A percentile compares a stretch with the other conserved stretches of the same genome.
These are phyloP conservation scores for Piezodorus guildinii DNA, from an alignment of 1,140 invertebrate genomes.

Conservation along the genomic window DNA sequence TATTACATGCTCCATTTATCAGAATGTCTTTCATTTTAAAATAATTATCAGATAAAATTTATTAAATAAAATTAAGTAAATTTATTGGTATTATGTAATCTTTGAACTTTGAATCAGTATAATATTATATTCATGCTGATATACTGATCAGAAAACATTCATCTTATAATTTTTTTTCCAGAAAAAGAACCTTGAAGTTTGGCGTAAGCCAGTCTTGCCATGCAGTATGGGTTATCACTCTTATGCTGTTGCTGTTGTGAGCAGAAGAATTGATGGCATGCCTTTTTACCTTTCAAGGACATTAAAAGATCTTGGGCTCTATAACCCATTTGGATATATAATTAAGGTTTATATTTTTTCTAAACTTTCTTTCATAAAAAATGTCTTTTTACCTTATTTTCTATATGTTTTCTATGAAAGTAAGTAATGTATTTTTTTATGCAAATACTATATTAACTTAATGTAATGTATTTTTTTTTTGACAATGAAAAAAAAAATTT, in stretches of 20 bases:
- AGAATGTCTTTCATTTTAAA: too few species aligned
- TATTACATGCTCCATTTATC: background rate
- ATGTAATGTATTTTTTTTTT: too few species aligned
- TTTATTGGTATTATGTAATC: too few species aligned
- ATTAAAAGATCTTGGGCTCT: slow-evolving; percentile 66
- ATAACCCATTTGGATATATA: slow-evolving; percentile 64
- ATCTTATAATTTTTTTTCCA: slow-evolving; percentile 36
- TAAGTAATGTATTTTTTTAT: too few species aligned
- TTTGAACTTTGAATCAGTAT: too few species aligned
- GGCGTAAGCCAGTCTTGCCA: slow-evolving; percentile 75
- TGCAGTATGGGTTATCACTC: slow-evolving; percentile 70
- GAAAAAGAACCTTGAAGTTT: slow-evolving; percentile 84
- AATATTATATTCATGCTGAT: too few species aligned
- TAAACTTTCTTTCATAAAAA: too few species aligned
- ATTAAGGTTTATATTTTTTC: slow-evolving; percentile 49
- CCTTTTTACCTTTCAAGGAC: slow-evolving; percentile 79
- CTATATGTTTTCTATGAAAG: too few species aligned
- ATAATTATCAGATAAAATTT: background rate
- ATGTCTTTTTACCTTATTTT: too few species aligned
- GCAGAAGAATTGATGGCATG: slow-evolving; percentile 77
- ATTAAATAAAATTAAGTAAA: too few species aligned
- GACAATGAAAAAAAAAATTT: too few species aligned
- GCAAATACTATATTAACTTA: too few species aligned
- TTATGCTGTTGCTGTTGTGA: slow-evolving; percentile 77
- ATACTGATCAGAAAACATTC: background rate